Conservation (phyloP, 1,140 invertebrate genomes). For the Neodiprion virginianus region DNA sequence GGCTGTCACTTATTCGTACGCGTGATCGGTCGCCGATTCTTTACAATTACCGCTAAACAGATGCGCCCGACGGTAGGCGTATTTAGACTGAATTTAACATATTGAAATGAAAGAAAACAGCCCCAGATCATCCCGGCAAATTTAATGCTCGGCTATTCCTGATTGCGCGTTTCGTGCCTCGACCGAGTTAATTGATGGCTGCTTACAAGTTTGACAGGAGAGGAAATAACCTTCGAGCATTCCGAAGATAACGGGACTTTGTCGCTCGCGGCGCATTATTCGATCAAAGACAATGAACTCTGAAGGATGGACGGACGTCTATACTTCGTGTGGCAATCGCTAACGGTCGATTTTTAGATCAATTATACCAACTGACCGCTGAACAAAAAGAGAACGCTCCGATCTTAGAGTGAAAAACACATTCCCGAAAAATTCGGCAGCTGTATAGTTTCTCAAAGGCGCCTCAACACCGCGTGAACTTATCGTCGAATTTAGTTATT, state of each 20-base stretch:
- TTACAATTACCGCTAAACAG: not conserved
- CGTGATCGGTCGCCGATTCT: not conserved
- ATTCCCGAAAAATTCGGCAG: too few relatives aligned
- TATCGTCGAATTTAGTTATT: too few relatives aligned
- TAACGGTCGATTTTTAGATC: slow-evolving; percentile 2
- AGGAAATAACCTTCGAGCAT: not conserved
- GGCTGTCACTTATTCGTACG: not conserved
- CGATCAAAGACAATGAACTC: slow-evolving; percentile 5
- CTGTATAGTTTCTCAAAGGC: too few relatives aligned
- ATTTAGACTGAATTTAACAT: not conserved
- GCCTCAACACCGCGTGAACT: too few relatives aligned
- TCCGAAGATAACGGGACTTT: not conserved
- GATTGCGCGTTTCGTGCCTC: not conserved
- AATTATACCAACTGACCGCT: not conserved
- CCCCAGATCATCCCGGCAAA: not conserved
- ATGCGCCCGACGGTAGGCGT: not conserved
- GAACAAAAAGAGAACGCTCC: too few relatives aligned
- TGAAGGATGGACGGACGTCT: not conserved
- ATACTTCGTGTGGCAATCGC: not conserved
- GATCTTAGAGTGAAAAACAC: too few relatives aligned
- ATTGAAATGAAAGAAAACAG: not conserved
- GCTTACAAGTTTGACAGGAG: not conserved
- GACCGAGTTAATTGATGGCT: not conserved
- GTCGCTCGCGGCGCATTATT: slow-evolving; percentile 1
- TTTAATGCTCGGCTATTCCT: not conserved